Percentiles rank a stretch among this genome's conserved stretches.
Conservation (phyloP, 2,113 vertebrate species). For the Passer montanus region DNA sequence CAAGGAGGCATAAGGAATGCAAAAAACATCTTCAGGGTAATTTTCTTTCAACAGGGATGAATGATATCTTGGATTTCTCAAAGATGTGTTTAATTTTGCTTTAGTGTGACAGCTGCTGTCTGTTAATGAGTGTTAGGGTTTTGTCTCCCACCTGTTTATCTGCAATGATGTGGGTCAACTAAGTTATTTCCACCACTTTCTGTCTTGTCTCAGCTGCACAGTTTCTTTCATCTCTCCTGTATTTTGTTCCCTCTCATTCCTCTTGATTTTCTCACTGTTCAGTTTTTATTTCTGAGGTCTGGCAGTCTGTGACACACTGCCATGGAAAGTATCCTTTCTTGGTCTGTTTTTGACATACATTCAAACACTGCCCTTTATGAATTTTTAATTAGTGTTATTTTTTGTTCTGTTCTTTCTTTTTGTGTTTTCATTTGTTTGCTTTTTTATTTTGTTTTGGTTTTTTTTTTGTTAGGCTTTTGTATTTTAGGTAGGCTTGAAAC, state of each 20-base stretch:
- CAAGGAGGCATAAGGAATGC: neutral
- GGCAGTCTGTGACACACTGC: neutral
- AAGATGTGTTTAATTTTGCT: neutral
- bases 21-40: conserved; percentile 11
- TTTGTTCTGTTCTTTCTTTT: neutral
- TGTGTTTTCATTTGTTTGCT: neutral
- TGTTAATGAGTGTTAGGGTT: neutral
- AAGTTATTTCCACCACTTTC: neutral
- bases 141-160: conserved; percentile 1
- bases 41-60: neutral
- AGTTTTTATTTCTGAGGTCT: neutral
- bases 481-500: neutral
- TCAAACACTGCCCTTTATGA: neutral
- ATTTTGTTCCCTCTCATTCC: neutral
- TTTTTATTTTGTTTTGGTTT: neutral
- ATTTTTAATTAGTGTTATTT: neutral
- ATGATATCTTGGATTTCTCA: neutral
- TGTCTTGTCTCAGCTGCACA: neutral
- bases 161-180: neutral
- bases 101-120: neutral
- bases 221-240: neutral
- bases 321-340: neutral
- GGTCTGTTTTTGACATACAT: neutral
- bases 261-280: neutral
- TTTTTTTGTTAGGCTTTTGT: neutral